A percentile compares a stretch with the other conserved stretches of the same genome.
phyloP scores from a whole-genome alignment of 2,797 vertebrate species.

The Chaetophractus vellerosus region DNA sequence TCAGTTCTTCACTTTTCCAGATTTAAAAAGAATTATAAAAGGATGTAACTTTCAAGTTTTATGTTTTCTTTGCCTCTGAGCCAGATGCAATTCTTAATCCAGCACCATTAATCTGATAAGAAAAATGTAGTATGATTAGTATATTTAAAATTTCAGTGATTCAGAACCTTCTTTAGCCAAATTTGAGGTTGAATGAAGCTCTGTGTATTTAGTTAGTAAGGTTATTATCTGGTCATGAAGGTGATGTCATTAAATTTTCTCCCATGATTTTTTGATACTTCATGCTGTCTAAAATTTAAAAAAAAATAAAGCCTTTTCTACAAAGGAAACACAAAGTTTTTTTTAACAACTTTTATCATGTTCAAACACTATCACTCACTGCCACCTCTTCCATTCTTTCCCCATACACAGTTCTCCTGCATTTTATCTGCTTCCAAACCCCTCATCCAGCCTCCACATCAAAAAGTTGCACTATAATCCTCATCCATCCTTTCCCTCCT shows the following conservation, averaged over 20 bases:
- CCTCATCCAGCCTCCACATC: neutral
- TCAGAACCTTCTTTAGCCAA: neutral
- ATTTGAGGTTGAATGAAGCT: constrained; percentile 46
- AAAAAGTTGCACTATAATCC: neutral
- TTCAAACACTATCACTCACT: neutral
- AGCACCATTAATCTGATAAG: constrained; percentile 18
- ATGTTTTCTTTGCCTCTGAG: constrained; percentile 59
- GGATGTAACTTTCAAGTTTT: constrained; percentile 62
- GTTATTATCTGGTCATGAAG: neutral
- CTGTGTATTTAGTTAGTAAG: constrained; percentile 29
- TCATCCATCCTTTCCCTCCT: neutral
- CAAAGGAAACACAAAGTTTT: neutral
- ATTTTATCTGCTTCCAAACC: neutral
- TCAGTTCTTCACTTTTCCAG: constrained; percentile 51
- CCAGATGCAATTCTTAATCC: constrained; percentile 46
- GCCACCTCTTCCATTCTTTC: neutral
- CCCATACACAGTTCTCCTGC: neutral
- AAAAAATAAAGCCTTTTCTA: neutral
- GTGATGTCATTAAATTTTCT: constrained; percentile 2
- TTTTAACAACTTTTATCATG: constrained; percentile 4
- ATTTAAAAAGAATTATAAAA: constrained; percentile 61
- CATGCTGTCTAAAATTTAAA: neutral
- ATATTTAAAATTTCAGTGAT: constrained; percentile 65
- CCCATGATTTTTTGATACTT: neutral
- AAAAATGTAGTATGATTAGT: constrained; percentile 40